Evolutionary conservation across 2,113 vertebrate species (phyloP), one percentile per base, ranked within the genome.

Genomic region (Atlantisia rogersi): DNA sequence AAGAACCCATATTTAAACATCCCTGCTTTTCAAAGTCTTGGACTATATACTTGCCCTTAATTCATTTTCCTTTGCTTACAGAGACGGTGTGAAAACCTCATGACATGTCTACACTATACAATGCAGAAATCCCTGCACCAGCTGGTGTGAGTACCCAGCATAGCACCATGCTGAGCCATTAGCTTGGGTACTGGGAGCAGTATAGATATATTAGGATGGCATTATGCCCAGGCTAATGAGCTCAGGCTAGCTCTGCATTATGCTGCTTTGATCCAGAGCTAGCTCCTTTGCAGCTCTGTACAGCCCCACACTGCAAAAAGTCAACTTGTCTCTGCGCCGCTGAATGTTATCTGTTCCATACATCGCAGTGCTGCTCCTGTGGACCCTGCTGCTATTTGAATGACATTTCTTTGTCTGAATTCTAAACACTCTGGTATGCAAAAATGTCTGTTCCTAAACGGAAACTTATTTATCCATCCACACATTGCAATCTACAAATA

Each of bases 201-300:
- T 88, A 86, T 35, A 81, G 92, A 86, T 94, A 92, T 52, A 94
- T 92, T 86, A 97, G 86, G 56, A 92, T 94, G 94, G 94, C 91
- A 78, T 67, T 63, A 70, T 0, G 83, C 89, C 94, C 95, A 91
- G 81, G 42, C 83, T 92, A 83, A 95, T 84, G 91, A 94, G 94
- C 74, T 94, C 80, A 74, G 76, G 46, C 91, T 70, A 88, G 86
- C 68, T 93, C 88, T 83, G 92, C 91, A 70, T 63, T 65, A 77
- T n/a, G 44, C 81, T 59, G 86, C 92, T 92, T 73, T 81, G 76
- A 90, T 90, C 86, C 76, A 86, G 59, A 90, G 53, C 58, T 52
- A 71, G 62, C 68, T 92, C 52, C 82, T 91, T 70, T 70, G 90
- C 90, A 90, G 88, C 74, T 87, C 69, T 70, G 24, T 65, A 26